Conservation (phyloP, 2,797 vertebrate species). For the Tolypeutes matacus region DNA sequence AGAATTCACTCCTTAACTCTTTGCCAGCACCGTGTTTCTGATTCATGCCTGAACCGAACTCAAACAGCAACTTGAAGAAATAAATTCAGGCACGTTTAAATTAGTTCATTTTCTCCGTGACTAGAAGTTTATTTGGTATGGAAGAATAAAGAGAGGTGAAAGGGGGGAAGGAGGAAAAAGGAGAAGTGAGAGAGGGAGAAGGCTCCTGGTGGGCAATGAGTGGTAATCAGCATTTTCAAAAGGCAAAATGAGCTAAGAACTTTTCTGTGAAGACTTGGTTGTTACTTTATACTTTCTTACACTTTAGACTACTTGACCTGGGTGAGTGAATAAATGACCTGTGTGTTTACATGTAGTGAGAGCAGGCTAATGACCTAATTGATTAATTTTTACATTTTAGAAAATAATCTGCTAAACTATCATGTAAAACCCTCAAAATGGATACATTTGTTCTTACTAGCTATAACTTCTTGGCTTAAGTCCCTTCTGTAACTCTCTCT, state of each 20-base stretch:
- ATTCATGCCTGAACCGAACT: slow-evolving; percentile 14
- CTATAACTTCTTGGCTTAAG: neutral
- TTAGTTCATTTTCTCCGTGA: neutral
- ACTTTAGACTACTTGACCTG: neutral
- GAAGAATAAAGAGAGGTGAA: slow-evolving; percentile 17
- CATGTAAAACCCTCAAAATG: neutral
- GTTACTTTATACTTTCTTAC: neutral
- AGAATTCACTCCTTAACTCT: slow-evolving; percentile 78
- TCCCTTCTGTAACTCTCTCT: neutral
- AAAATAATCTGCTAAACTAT: neutral
- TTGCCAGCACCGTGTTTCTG: neutral
- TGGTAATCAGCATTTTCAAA: neutral
- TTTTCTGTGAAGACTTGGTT: neutral
- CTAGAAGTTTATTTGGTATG: slow-evolving; percentile 21
- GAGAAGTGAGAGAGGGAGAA: neutral
- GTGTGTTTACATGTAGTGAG: neutral
- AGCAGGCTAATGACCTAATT: neutral
- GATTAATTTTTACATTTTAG: slow-evolving; percentile 17
- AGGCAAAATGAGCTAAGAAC: neutral
- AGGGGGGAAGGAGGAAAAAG: neutral
- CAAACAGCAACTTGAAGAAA: slow-evolving; percentile 22
- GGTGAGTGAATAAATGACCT: neutral
- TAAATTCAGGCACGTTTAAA: neutral
- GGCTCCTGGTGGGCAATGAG: too few species aligned
- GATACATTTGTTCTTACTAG: neutral